phyloP scores from a whole-genome alignment of 2,888 invertebrate species.

The Drosophila borborema region DNA sequence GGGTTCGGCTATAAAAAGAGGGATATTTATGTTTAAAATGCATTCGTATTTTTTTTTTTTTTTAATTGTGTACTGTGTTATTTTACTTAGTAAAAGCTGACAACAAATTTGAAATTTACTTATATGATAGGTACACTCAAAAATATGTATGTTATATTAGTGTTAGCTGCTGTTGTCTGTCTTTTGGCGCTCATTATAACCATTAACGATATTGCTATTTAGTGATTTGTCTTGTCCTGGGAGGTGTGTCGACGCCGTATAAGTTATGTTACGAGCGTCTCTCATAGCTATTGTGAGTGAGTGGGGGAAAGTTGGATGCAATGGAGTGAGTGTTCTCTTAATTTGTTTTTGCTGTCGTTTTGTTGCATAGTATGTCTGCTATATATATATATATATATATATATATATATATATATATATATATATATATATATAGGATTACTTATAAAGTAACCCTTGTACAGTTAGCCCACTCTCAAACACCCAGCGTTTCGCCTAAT shows the following conservation, averaged over 20 bases:
- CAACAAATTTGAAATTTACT: constrained; percentile 77
- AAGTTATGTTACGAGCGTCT: constrained; percentile 28
- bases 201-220: constrained; percentile 28
- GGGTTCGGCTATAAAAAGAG: neutral
- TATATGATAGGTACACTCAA: constrained; percentile 75
- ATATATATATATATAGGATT: constrained; percentile 62
- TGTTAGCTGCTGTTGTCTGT: constrained; percentile 17
- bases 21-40: constrained; percentile 59
- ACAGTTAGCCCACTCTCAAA: constrained; percentile 50
- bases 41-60: constrained; percentile 28
- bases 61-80: constrained; percentile 44
- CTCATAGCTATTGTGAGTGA: constrained; percentile 23
- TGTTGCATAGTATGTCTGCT: constrained; percentile 35
- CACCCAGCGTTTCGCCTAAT: constrained; percentile 35
- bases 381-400: constrained; percentile 37
- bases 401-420: constrained; percentile 56
- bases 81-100: constrained; percentile 76
- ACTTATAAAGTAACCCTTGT: constrained; percentile 72
- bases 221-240: constrained; percentile 58
- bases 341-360: constrained; percentile 8
- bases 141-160: constrained; percentile 52
- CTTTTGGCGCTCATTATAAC: constrained; percentile 22
- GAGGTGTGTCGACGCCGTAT: constrained; percentile 16
- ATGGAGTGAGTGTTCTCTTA: constrained; percentile 16
- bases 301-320: neutral